A percentile compares a stretch with the other conserved stretches of the same genome.
phyloP scores from a whole-genome alignment of 2,113 vertebrate genomes.

The Chaenogobius annularis region DNA sequence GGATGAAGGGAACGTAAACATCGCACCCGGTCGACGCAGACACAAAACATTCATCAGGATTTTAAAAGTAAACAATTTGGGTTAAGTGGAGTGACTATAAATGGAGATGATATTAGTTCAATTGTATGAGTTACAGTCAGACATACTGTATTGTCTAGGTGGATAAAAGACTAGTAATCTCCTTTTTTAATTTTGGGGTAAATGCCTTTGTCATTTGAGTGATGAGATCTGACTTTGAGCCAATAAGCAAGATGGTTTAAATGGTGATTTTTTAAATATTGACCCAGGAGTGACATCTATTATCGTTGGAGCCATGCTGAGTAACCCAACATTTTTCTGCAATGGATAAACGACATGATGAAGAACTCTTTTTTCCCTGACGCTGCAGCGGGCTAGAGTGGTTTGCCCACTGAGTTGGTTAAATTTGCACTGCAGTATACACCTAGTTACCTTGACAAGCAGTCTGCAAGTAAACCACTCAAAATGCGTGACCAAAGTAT shows the following conservation, averaged over 20 bases:
- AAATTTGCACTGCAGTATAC: no score
- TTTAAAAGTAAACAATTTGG: not conserved
- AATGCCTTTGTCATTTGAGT: not conserved
- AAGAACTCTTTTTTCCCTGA: no score
- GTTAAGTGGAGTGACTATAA: not conserved
- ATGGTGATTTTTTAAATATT: no score
- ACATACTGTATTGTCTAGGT: not conserved
- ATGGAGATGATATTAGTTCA: not conserved
- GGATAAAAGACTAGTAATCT: not conserved
- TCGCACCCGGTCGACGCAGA: not conserved
- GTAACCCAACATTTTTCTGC: no score
- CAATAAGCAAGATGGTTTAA: not conserved
- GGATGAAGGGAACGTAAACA: conserved; percentile 29
- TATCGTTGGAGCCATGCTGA: no score
- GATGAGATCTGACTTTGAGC: not conserved
- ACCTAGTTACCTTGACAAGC: no score
- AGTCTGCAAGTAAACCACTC: no score
- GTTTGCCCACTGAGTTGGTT: no score
- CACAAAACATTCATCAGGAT: not conserved
- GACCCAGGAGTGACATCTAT: no score
- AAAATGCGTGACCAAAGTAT: no score
- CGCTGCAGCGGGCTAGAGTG: no score
- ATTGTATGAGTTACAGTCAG: not conserved
- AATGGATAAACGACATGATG: no score
- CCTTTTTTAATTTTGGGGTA: not conserved